Evolutionary conservation across 2,113 vertebrate genomes (phyloP).

Genomic region (Vidua macroura): DNA sequence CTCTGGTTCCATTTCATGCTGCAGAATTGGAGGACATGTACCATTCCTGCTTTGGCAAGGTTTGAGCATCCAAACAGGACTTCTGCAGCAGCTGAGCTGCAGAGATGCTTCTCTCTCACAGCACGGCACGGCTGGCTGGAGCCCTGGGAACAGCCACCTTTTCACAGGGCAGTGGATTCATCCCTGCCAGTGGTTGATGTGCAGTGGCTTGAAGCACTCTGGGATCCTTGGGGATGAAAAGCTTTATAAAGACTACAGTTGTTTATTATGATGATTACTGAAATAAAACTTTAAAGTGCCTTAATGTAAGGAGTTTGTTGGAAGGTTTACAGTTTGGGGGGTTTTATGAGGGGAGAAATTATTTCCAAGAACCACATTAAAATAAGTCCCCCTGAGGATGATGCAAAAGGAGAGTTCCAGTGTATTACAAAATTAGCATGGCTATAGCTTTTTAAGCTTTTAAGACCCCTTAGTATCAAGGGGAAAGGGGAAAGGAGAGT

Average conservation of each 20-base stretch:
- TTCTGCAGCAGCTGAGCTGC: not conserved
- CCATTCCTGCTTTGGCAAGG: not conserved
- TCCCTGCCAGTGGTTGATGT: not conserved
- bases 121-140: accelerated
- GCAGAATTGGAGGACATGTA: not conserved
- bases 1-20: not conserved
- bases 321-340: not conserved
- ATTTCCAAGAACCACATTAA: conserved; percentile 24
- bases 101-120: not conserved
- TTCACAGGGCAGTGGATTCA: not conserved
- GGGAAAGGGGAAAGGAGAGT: conserved; percentile 17
- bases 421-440: conserved; percentile 9
- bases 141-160: not conserved
- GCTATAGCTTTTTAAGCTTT: not conserved
- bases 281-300: not conserved
- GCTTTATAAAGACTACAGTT: not conserved
- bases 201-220: not conserved
- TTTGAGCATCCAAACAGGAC: accelerated
- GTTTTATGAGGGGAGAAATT: conserved; percentile 10
- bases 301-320: not conserved
- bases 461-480: not conserved
- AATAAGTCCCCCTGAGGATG: not conserved
- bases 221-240: not conserved
- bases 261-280: not conserved
- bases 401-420: conserved; percentile 21